These are phyloP conservation scores for Luperina testacea DNA, from an alignment of 2,888 invertebrate genomes.

Conservation along the genomic window DNA sequence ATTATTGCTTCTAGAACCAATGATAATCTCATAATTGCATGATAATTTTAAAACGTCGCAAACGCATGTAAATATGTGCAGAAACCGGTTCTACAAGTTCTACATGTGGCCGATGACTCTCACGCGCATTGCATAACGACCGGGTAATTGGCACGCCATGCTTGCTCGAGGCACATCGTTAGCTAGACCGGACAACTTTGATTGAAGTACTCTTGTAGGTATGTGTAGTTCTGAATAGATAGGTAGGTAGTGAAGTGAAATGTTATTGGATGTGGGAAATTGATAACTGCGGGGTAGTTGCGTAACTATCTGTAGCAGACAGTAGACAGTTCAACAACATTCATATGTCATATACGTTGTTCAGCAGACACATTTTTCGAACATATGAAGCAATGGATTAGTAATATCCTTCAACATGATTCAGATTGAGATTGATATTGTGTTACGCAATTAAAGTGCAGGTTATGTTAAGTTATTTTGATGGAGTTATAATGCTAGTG, in stretches of 20 bases:
- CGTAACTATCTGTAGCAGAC: not conserved
- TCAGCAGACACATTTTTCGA: too few relatives aligned
- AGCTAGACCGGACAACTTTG: slow-evolving; percentile 19
- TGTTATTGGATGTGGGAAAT: slow-evolving; percentile 9
- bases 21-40: not conserved
- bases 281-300: not conserved
- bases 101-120: slow-evolving; percentile 48
- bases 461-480: not conserved
- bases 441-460: too few relatives aligned
- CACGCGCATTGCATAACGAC: slow-evolving; percentile 53
- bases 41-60: slow-evolving; percentile 1
- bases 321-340: not conserved
- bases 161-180: slow-evolving; percentile 33
- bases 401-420: too few relatives aligned
- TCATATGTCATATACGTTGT: not conserved
- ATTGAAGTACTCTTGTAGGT: slow-evolving; percentile 19
- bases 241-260: slow-evolving; percentile 2
- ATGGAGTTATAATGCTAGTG: not conserved
- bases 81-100: slow-evolving; percentile 26
- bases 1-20: not conserved
- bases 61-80: slow-evolving; percentile 1
- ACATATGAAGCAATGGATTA: not conserved
- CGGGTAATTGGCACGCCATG: slow-evolving; percentile 51
- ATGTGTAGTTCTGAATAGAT: not conserved
- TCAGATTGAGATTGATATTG: too few relatives aligned